A percentile compares a stretch with the other conserved stretches of the same genome.
phyloP scores from a whole-genome alignment of 2,113 vertebrate genomes.

The Bujurquina vittata region DNA sequence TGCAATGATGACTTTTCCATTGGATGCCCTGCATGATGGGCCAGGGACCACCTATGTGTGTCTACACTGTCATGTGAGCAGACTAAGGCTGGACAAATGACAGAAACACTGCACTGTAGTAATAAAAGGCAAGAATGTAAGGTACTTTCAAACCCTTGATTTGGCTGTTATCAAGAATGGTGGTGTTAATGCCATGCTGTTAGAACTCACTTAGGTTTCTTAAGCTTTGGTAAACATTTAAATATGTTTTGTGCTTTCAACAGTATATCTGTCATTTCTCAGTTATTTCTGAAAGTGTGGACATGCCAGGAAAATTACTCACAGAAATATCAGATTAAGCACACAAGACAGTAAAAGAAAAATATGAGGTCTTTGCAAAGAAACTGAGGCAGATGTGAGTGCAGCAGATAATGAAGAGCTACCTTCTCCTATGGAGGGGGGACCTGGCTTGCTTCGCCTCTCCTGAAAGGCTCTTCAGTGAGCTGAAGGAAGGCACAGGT shows the following conservation, averaged over 20 bases:
- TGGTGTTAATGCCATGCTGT: background rate
- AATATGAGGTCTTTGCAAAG: background rate
- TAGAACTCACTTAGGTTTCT: background rate
- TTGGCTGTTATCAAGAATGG: background rate
- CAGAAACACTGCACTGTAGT: background rate
- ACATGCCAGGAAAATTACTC: background rate
- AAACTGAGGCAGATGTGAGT: background rate
- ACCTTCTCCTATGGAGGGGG: slow-evolving; percentile 92
- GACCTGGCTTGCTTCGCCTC: slow-evolving; percentile 82
- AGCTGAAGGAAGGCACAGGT: slow-evolving; percentile 82
- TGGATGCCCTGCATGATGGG: background rate
- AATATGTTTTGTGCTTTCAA: background rate
- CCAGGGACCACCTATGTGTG: background rate
- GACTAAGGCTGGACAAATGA: background rate
- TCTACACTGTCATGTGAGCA: background rate
- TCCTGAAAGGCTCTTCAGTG: slow-evolving; percentile 81
- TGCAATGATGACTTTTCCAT: background rate
- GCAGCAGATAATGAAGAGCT: background rate
- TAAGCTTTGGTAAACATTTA: background rate
- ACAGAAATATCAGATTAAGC: background rate
- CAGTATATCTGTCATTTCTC: background rate
- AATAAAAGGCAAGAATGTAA: background rate
- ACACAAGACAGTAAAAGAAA: background rate
- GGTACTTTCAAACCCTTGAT: background rate
- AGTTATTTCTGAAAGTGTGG: background rate